Base-by-base conservation (phyloP, 2,797 vertebrate genomes). In the Poecilia velifera region DNA sequence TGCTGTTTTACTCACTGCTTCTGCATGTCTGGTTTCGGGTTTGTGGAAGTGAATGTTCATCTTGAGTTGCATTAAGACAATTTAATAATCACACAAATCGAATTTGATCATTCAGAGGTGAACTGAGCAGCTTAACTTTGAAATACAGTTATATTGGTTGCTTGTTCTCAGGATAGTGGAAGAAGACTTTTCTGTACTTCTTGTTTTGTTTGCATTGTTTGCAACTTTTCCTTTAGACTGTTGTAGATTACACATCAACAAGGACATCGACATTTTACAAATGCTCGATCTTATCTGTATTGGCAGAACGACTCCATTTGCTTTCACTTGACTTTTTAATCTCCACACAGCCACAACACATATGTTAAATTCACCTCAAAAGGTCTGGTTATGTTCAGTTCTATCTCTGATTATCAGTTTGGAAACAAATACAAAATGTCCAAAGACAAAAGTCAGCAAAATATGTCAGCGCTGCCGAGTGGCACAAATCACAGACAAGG, bases 361-460 rank as follows among this genome's bases (percentile, higher is more conserved):
- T 43, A 43, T n/a, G 20, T 43, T 25, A 25, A 36, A 9, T 20
- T 20, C 31, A 9, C 34, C 34, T 34, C 34, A 64, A 64, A 39
- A 18, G 18, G 16, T 18, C 25, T 81, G 5, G 18, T 16, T 78
- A 12, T 78, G 46, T 47, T 10, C 76, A 36, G 79, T 43, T 62
- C n/a, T 70, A 46, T 14, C 2, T 6, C 34, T 59, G 9, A 76
- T 80, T 72, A 77, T 70, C 46, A 77, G 34, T 14, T 62, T 62
- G 22, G 82, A 47, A 75, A 66, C 16, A 59, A 59, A 66, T 31
- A 51, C 18, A 53, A n/a, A 13, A 45, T 59, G 20, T 41, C 45
- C 45, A 57, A 53, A 64, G 71, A 34, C 36, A 70, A 74, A 53
- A 73, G 47, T 77, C 47, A 45, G 25, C 46, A 41, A 76, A 39